These are phyloP conservation scores for Geotrupes spiniger DNA, from an alignment of 2,888 invertebrate species.

Conservation along the genomic window DNA sequence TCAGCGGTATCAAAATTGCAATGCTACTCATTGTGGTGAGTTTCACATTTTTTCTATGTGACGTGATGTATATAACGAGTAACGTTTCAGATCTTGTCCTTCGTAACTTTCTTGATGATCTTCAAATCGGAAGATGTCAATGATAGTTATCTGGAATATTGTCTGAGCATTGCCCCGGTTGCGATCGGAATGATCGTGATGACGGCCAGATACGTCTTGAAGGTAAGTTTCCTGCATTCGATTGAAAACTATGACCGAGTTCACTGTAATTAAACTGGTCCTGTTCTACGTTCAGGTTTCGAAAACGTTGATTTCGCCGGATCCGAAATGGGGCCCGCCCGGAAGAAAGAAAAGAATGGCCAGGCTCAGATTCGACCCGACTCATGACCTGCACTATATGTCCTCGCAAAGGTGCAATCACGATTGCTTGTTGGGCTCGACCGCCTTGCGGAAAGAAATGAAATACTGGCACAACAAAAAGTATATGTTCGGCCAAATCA, in stretches of 20 bases:
- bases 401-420: slow-evolving; percentile 17
- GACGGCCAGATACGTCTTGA: slow-evolving; percentile 14
- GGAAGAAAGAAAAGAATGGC: slow-evolving; percentile 13
- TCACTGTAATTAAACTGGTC: too few relatives aligned
- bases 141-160: background rate
- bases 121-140: background rate
- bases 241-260: too few relatives aligned
- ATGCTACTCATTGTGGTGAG: slow-evolving; percentile 14
- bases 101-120: too few relatives aligned
- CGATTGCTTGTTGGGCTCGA: slow-evolving; percentile 13
- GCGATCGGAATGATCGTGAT: slow-evolving; percentile 10
- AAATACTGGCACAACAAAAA: slow-evolving; percentile 14
- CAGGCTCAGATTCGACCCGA: slow-evolving; percentile 16
- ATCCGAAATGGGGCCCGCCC: slow-evolving; percentile 15
- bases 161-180: background rate
- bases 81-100: background rate
- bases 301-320: too few relatives aligned
- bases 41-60: background rate
- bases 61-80: too few relatives aligned
- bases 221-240: slow-evolving; percentile 2
- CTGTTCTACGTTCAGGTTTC: too few relatives aligned
- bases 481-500: background rate
- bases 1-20: slow-evolving; percentile 9
- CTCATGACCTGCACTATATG: slow-evolving; percentile 18
- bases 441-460: slow-evolving; percentile 16